These are phyloP conservation scores for Eubucco bourcierii DNA, from an alignment of 2,113 vertebrate species.

Conservation along the genomic window DNA sequence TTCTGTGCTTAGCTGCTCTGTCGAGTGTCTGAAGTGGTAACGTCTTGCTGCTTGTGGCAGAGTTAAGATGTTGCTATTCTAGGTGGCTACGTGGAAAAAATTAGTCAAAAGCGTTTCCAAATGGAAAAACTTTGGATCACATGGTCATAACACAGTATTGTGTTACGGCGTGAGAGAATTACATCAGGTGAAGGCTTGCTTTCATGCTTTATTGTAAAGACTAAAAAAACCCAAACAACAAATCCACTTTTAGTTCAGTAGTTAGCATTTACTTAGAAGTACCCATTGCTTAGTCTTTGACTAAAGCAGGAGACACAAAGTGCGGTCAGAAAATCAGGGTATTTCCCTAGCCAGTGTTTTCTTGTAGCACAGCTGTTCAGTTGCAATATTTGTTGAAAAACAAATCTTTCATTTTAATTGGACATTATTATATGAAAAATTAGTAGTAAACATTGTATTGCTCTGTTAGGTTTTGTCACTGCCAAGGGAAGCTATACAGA, in stretches of 20 bases:
- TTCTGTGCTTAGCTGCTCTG: conserved; percentile 7
- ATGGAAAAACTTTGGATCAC: neutral
- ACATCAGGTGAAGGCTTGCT: neutral
- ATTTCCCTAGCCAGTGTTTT: neutral
- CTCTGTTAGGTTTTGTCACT: neutral
- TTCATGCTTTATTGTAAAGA: neutral
- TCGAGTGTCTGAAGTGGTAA: neutral
- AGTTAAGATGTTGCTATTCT: neutral
- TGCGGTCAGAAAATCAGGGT: neutral
- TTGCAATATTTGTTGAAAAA: neutral
- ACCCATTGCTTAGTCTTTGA: neutral
- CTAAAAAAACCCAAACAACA: neutral
- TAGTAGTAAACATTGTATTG: neutral
- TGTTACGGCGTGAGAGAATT: neutral
- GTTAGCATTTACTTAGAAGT: neutral
- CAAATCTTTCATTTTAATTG: neutral
- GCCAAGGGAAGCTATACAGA: neutral
- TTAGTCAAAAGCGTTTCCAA: neutral
- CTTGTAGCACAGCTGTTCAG: neutral
- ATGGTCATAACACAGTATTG: neutral
- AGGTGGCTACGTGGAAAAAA: conserved; percentile 1
- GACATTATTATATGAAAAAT: neutral
- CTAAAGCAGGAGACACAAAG: neutral
- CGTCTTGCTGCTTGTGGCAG: neutral
- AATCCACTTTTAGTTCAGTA: neutral